phyloP scores from a whole-genome alignment of 2,888 invertebrate genomes.

The Notodonta ziczac region DNA sequence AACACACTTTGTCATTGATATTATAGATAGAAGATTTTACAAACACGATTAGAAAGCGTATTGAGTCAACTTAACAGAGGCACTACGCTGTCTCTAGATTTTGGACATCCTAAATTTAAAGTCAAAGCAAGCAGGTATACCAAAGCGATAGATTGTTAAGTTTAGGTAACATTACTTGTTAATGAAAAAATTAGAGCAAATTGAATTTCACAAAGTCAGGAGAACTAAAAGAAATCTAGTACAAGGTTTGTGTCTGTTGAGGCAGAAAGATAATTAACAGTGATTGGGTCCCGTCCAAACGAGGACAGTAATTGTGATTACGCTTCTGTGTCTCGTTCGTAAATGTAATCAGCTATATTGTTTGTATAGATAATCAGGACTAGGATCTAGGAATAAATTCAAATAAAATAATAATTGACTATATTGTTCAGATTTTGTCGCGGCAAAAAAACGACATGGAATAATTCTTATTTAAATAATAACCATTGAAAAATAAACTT shows the following conservation, averaged over 20 bases:
- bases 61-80: no score
- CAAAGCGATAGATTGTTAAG: not conserved
- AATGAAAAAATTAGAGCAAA: constrained; percentile 16
- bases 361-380: not conserved
- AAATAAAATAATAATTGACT: not conserved
- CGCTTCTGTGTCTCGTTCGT: not conserved
- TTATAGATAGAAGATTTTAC: no score
- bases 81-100: no score
- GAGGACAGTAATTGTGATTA: not conserved
- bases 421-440: no score
- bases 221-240: constrained; percentile 17
- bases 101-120: no score
- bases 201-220: constrained; percentile 26
- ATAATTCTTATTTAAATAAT: no score
- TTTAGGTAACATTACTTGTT: not conserved
- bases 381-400: not conserved
- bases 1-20: no score
- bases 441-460: no score
- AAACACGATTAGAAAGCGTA: no score
- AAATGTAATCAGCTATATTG: not conserved
- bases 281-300: not conserved
- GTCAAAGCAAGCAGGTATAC: not conserved
- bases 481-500: no score
- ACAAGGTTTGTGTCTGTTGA: constrained; percentile 18
- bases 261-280: constrained; percentile 18